phyloP scores from a whole-genome alignment of 2,888 invertebrate genomes.

The Drosophila paranaensis region DNA sequence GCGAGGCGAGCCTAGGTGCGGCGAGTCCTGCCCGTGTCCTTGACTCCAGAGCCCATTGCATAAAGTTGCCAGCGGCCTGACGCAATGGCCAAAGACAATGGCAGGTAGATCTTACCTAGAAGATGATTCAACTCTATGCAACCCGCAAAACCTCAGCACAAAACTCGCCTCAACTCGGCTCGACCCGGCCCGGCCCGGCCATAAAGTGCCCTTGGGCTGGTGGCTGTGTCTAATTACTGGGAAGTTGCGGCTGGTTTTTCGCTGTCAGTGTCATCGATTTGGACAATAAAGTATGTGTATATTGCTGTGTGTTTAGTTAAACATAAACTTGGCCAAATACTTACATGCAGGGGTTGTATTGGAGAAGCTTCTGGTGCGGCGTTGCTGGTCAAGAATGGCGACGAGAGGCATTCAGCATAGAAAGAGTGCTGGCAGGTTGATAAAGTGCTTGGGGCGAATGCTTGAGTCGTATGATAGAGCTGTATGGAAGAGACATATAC shows the following conservation, averaged over 20 bases:
- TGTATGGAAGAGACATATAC: too few species aligned
- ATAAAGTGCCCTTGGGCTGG: slow-evolving; percentile 43
- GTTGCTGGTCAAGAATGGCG: too few species aligned
- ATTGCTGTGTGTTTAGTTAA: slow-evolving; percentile 24
- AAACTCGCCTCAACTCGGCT: neutral
- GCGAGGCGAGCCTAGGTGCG: neutral
- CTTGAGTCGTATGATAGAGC: too few species aligned
- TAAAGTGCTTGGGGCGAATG: too few species aligned
- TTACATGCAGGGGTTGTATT: neutral
- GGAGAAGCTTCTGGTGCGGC: too few species aligned
- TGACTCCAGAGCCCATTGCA: slow-evolving; percentile 65
- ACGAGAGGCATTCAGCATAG: too few species aligned
- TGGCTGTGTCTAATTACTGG: slow-evolving; percentile 38
- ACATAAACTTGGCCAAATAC: slow-evolving; percentile 15
- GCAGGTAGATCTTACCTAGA: slow-evolving; percentile 59
- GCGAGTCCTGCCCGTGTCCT: slow-evolving; percentile 35
- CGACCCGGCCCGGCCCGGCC: slow-evolving; percentile 9
- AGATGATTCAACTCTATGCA: slow-evolving; percentile 76
- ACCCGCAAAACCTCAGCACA: slow-evolving; percentile 71
- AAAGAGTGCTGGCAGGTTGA: too few species aligned
- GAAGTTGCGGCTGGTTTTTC: slow-evolving; percentile 37
- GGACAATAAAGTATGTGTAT: slow-evolving; percentile 16
- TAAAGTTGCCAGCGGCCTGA: slow-evolving; percentile 65
- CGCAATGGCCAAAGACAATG: slow-evolving; percentile 50
- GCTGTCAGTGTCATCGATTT: slow-evolving; percentile 7